Percentiles rank a stretch among this genome's conserved stretches.
These are phyloP conservation scores for Leontopithecus rosalia DNA, from an alignment of 2,797 vertebrate genomes.

Conservation along the genomic window DNA sequence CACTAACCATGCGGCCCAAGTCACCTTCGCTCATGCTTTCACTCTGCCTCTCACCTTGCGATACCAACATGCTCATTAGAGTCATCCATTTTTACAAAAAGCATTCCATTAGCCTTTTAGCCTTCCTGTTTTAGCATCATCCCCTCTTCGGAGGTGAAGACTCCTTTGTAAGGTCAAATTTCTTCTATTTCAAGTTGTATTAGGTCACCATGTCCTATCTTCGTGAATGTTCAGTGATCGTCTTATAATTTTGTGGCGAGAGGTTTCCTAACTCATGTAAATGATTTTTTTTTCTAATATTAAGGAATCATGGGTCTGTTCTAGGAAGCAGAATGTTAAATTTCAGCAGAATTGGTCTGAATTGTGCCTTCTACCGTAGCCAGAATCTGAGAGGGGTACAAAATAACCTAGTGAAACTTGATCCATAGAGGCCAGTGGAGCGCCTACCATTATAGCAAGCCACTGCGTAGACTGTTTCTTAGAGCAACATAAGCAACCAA, in stretches of 20 bases:
- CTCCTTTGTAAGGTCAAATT: not conserved
- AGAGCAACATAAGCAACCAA: constrained; percentile 16
- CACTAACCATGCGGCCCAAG: not conserved
- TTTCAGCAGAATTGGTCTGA: constrained; percentile 25
- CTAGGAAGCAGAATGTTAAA: constrained; percentile 25
- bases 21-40: not conserved
- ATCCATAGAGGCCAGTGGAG: constrained; percentile 3
- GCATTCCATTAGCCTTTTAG: not conserved
- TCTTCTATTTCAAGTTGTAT: not conserved
- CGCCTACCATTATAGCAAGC: constrained; percentile 47
- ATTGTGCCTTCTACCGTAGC: not conserved
- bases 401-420: constrained; percentile 32
- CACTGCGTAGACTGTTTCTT: not conserved
- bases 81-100: not conserved
- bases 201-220: not conserved
- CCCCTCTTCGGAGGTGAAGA: not conserved
- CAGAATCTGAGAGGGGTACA: not conserved
- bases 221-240: not conserved
- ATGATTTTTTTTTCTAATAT: not conserved
- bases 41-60: not conserved
- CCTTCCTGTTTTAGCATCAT: not conserved
- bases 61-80: accelerated
- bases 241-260: not conserved
- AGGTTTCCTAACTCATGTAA: not conserved
- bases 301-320: constrained; percentile 3